Evolutionary conservation across 2,113 vertebrate genomes (phyloP).

Genomic region (Mus spicilegus): DNA sequence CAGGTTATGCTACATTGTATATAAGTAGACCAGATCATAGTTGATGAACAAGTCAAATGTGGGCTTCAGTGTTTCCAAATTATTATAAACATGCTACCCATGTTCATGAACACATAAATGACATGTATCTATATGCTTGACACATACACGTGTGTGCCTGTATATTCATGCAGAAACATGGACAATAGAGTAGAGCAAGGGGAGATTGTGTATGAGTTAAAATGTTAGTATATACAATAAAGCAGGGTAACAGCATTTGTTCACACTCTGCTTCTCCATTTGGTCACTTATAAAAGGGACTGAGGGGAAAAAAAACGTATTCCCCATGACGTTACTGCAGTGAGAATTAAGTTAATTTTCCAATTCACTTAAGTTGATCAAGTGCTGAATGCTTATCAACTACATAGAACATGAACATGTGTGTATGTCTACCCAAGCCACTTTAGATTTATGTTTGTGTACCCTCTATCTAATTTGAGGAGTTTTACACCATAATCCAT

Average conservation of each 20-base stretch:
- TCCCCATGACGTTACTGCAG: neutral
- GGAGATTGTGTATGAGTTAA: neutral
- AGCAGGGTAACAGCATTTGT: neutral
- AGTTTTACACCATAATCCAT: neutral
- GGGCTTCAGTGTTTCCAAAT: neutral
- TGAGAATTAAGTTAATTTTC: neutral
- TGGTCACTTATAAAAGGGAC: neutral
- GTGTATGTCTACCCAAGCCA: neutral
- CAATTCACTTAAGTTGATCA: neutral
- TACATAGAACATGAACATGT: neutral
- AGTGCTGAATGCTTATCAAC: neutral
- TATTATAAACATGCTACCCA: neutral
- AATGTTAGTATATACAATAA: neutral
- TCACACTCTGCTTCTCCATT: neutral
- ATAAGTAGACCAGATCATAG: neutral
- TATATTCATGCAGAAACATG: neutral
- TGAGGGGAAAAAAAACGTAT: neutral
- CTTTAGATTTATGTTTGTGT: neutral
- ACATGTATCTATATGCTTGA: neutral
- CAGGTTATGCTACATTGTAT: neutral
- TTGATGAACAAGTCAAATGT: neutral
- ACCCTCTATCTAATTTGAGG: neutral
- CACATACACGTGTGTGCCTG: neutral
- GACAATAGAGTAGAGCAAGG: neutral
- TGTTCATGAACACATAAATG: neutral